Evolutionary conservation across 2,888 invertebrate species (phyloP).

Genomic region (Zhuqinia jingwanae): DNA sequence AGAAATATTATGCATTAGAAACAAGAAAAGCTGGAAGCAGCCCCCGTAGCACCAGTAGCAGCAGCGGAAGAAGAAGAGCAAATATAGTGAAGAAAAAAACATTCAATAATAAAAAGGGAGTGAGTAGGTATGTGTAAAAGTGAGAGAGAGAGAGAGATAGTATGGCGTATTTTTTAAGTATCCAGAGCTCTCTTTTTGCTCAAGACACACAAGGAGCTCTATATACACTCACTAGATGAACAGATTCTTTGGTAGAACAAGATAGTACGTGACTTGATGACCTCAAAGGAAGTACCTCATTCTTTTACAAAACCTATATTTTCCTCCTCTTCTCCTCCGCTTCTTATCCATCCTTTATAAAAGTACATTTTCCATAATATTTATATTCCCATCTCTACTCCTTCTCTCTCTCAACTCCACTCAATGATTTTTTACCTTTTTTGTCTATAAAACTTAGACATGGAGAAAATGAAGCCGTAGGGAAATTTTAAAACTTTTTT

Average conservation of each 20-base stretch:
- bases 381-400: no score
- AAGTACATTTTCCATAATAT: neutral
- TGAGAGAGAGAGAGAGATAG: no score
- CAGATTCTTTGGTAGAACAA: neutral
- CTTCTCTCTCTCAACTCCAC: no score
- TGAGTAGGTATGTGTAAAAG: neutral
- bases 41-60: neutral
- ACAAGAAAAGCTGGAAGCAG: no score
- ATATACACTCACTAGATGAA: neutral
- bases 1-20: no score
- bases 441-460: neutral
- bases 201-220: neutral
- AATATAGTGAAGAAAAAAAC: neutral
- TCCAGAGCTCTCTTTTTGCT: no score
- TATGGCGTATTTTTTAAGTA: neutral
- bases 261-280: constrained; percentile 33
- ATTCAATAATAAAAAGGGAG: neutral
- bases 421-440: no score
- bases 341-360: neutral
- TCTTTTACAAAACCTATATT: no score
- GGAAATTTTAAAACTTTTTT: constrained; percentile 41
- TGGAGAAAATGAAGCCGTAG: constrained; percentile 38
- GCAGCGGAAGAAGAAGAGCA: neutral
- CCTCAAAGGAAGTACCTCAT: constrained; percentile 15
- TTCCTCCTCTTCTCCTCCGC: neutral